Base-by-base conservation (phyloP, 2,113 vertebrate genomes). In the Phylloscopus trochilus region DNA sequence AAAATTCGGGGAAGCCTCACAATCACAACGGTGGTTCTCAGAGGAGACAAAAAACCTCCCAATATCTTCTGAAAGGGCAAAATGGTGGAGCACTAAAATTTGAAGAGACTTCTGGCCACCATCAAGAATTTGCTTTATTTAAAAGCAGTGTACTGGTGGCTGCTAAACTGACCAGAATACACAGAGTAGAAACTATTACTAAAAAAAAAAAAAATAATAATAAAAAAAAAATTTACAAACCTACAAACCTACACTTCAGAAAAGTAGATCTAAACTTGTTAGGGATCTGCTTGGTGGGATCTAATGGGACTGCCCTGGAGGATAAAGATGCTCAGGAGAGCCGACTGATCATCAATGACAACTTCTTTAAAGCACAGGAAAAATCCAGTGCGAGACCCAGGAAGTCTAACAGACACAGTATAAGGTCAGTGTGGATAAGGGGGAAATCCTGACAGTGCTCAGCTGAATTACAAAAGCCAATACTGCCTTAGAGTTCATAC, bases 31-130 rank as follows among this genome's bases (percentile, higher is more conserved):
- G 5, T 81, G 13, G 10, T 43, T 75, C 35, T 52, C 19, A 46
- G 7, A 9, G 5, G 7, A 33, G 0, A 35, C 4, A 43, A 6
- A 6, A 70, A 11, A 13, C 3, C 28, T 15, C 6, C 8, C 4
- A 77, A 8, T 3, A 12, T 30, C 7, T 66, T 58, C 46, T 70
- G 26, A 58, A 70, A 93, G 8, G 26, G 13, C 1, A n/a, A 75
- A 78, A 67, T 26, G 2, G 16, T 51, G 17, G 11, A 87, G 9
- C 13, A 68, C 12, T 33, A 52, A 68, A 66, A 51, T 33, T 27
- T 53, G 11, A 79, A 75, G 43, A 27, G 1, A 72, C 20, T 68
- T 63, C 47, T 64, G 26, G 15, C 9, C 43, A 52, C 8, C 9
- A 53, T 31, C 11, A 43, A 62, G 13, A 90, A 56, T 6, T 72